phyloP scores from a whole-genome alignment of 2,888 invertebrate species.

The Nephrotoma flavescens region DNA sequence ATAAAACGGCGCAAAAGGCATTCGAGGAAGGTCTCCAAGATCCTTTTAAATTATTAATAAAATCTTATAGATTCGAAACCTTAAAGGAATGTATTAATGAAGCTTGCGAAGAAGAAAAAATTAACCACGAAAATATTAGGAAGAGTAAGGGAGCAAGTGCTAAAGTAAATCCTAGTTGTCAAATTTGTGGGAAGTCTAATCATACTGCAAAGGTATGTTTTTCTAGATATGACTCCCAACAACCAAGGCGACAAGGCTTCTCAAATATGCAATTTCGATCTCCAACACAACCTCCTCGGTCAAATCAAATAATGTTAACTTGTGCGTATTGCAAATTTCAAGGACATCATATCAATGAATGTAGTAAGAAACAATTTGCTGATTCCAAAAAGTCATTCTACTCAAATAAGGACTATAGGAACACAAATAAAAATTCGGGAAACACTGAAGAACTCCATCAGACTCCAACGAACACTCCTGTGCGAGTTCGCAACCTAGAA shows the following conservation, averaged over 20 bases:
- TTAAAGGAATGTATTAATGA: too few relatives aligned
- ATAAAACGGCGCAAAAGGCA: too few relatives aligned
- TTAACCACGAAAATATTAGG: neutral
- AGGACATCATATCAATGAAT: neutral
- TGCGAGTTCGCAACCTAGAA: neutral
- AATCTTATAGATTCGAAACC: too few relatives aligned
- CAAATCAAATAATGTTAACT: neutral
- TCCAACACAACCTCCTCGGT: neutral
- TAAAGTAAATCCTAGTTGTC: neutral
- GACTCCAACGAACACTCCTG: neutral
- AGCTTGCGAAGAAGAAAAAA: neutral
- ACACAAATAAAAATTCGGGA: neutral
- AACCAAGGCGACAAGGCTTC: neutral
- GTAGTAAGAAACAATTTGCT: neutral
- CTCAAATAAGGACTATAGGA: neutral
- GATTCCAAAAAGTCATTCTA: neutral
- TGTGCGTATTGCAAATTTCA: neutral
- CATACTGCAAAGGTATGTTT: neutral
- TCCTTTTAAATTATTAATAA: too few relatives aligned
- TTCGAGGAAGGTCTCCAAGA: too few relatives aligned
- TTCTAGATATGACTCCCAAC: neutral
- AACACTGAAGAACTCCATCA: neutral
- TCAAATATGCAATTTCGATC: neutral
- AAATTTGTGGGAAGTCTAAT: neutral
- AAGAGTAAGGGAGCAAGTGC: neutral